Base-by-base conservation (phyloP, 2,113 vertebrate species). In the Thryonomys swinderianus region DNA sequence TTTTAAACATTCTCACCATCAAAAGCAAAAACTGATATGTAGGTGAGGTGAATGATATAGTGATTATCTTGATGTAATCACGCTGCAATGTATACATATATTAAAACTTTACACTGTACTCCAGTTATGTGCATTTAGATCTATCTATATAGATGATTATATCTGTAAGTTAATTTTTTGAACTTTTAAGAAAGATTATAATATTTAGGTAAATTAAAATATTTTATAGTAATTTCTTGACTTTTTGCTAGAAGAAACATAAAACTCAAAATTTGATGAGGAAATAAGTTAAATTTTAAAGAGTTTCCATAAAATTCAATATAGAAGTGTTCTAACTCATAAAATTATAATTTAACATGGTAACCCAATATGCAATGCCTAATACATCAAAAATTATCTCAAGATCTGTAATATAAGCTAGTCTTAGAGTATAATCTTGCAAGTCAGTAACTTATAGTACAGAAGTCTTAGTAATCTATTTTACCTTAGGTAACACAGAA, bases 221-320 rank as follows among this genome's bases (percentile, higher is more conserved):
- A 90, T 96, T 96, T 82, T 69, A 80, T 97, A 92, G n/a, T 94
- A 23, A 14, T 40, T 95, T 96, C 48, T 91, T 78, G 88, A 84
- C 20, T 79, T 93, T 66, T 97, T 96, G 27, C n/a, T 91, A 42
- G 73, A 95, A 97, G 69, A 89, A 93, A 32, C 92, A 67, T 53
- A 85, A 95, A 96, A 83, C 81, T 53, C 32, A 34, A n/a, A n/a
- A 40, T 42, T 55, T 83, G 14, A 83, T 55, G n/a, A 64, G 61
- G 9, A 73, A 55, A 93, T 93, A 74, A 67, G 84, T 93, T 91
- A 94, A 93, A 74, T 95, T 93, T 51, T 92, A 78, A 90, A 96
- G 97, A 73, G 78, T 97, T 96, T 94, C 86, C 97, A 67, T 76
- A 93, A 97, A 94, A 85, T 76, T 96, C 86, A 93, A 89, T 97